Percentiles rank a stretch among this genome's conserved stretches.
phyloP scores from a whole-genome alignment of 2,113 vertebrate genomes.

The Grammomys dolichurus region DNA sequence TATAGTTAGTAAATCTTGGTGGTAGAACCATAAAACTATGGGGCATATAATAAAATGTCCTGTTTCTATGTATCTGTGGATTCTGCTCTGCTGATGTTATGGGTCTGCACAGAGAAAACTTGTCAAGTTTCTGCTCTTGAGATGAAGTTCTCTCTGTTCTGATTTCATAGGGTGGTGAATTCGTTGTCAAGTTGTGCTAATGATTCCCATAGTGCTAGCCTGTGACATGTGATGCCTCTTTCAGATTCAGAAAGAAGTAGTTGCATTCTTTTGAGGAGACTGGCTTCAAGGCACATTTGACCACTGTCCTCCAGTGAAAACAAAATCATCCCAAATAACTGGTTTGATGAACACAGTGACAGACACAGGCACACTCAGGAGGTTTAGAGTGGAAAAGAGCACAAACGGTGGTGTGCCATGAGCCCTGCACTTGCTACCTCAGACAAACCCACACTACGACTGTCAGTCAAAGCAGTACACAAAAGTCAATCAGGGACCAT shows the following conservation, averaged over 20 bases:
- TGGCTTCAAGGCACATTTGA: constrained; percentile 8
- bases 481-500: neutral
- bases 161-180: constrained; percentile 55
- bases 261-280: neutral
- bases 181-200: constrained; percentile 23
- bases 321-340: neutral
- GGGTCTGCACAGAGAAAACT: neutral
- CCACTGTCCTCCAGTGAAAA: neutral
- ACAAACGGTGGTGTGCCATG: accelerated
- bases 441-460: neutral
- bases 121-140: constrained; percentile 15
- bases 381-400: neutral
- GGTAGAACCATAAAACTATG: neutral
- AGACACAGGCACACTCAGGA: neutral
- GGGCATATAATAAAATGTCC: neutral
- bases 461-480: neutral
- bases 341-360: neutral
- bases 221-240: neutral
- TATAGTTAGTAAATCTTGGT: neutral
- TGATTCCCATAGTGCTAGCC: neutral
- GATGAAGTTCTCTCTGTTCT: neutral
- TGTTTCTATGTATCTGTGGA: neutral
- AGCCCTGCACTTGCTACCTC: neutral
- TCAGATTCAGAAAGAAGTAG: neutral
- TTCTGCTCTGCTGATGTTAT: constrained; percentile 20